Conservation (phyloP, 2,797 vertebrate genomes). For the Peromyscus attwateri region DNA sequence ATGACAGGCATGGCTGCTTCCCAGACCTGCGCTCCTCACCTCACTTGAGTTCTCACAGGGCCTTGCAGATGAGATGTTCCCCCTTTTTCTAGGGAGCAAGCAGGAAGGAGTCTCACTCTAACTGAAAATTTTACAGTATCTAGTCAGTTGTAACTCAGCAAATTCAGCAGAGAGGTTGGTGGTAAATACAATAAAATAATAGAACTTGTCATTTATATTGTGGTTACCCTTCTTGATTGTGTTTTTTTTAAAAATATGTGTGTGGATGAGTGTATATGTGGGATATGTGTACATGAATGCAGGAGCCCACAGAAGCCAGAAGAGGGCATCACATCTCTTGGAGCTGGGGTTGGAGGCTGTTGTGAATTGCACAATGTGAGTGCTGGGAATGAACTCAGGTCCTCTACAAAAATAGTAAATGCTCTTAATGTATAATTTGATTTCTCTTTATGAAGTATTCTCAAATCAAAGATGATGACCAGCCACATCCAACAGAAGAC, state of each 20-base stretch:
- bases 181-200: not conserved
- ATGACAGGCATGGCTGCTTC: not conserved
- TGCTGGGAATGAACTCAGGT: not conserved
- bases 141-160: not conserved
- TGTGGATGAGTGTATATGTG: not conserved
- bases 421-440: not conserved
- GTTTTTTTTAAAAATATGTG: not conserved
- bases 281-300: too few relatives aligned
- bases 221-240: not conserved
- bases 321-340: too few relatives aligned
- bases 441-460: not conserved
- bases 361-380: not conserved
- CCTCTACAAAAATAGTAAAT: not conserved
- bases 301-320: not conserved
- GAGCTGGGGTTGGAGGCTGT: not conserved
- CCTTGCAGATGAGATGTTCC: too few relatives aligned
- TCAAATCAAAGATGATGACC: not conserved
- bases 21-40: not conserved
- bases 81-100: not conserved
- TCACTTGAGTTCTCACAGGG: not conserved
- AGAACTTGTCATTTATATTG: not conserved
- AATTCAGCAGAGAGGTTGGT: not conserved
- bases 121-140: not conserved
- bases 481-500: not conserved
- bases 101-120: not conserved